A percentile compares a stretch with the other conserved stretches of the same genome.
Conservation (phyloP, 1,140 invertebrate species). For the Psilanteris sp. region DNA sequence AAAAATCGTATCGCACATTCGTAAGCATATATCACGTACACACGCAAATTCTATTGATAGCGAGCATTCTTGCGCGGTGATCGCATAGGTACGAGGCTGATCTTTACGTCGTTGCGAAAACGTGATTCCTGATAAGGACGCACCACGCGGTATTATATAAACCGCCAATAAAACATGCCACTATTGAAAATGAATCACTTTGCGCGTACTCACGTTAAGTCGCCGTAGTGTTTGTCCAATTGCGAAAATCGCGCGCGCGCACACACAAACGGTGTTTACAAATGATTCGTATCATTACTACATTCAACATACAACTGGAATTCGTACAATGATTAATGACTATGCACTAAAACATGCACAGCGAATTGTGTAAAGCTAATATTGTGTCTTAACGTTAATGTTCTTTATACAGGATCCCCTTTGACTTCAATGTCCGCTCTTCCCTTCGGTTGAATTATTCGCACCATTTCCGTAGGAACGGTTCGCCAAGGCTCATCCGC, state of each 20-base stretch:
- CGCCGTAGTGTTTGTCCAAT: constrained; percentile 28
- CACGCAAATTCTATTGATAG: constrained; percentile 48
- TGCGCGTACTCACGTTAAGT: constrained; percentile 22
- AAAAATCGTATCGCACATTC: constrained; percentile 57
- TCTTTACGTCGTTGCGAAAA: constrained; percentile 39
- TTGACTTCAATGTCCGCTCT: constrained; percentile 17
- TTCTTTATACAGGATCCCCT: constrained; percentile 57
- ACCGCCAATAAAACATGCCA: constrained; percentile 21
- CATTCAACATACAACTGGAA: constrained; percentile 65
- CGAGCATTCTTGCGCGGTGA: constrained; percentile 36
- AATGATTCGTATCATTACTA: constrained; percentile 56
- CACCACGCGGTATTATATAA: constrained; percentile 42
- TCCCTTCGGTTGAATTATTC: constrained; percentile 1
- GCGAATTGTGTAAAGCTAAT: constrained; percentile 71
- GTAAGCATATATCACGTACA: constrained; percentile 42
- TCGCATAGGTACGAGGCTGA: constrained; percentile 34
- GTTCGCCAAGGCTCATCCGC: not conserved
- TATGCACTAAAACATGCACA: constrained; percentile 81
- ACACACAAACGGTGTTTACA: constrained; percentile 46
- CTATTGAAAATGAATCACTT: constrained; percentile 58
- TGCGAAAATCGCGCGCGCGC: constrained; percentile 46
- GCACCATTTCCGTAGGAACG: not conserved
- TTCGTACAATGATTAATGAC: constrained; percentile 69
- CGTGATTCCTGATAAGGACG: constrained; percentile 43
- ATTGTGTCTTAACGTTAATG: constrained; percentile 58